Percentiles rank a stretch among this genome's conserved stretches.
Evolutionary conservation across 2,888 invertebrate species (phyloP).

Genomic region (Caenorhabditis japonica): DNA sequence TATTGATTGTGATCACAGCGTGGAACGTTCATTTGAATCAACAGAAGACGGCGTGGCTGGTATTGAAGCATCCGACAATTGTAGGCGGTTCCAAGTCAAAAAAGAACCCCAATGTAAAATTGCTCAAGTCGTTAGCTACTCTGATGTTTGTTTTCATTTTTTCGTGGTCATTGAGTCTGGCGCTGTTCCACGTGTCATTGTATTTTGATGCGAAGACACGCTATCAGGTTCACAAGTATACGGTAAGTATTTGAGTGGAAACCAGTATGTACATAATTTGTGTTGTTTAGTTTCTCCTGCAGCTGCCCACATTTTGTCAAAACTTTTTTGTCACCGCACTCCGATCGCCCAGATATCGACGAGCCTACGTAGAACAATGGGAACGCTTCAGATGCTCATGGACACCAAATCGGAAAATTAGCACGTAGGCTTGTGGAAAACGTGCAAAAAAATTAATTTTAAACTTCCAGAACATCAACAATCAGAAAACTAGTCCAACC

Average conservation of each 20-base stretch:
- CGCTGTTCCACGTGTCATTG: slow-evolving; percentile 21
- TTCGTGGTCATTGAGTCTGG: slow-evolving; percentile 22
- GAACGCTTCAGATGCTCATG: not conserved
- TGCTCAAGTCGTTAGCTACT: slow-evolving; percentile 24
- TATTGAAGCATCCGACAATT: slow-evolving; percentile 2
- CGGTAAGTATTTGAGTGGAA: slow-evolving; percentile 4
- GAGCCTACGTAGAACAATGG: slow-evolving; percentile 23
- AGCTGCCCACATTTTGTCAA: slow-evolving; percentile 38
- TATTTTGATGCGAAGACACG: slow-evolving; percentile 10
- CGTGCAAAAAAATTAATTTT: not conserved
- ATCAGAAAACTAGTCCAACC: not conserved
- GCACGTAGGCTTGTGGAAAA: not conserved
- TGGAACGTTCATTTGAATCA: slow-evolving; percentile 18
- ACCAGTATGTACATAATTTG: not conserved
- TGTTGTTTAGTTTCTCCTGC: slow-evolving; percentile 24
- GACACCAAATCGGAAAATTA: not conserved
- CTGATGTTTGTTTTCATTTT: slow-evolving; percentile 37
- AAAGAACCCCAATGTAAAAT: slow-evolving; percentile 13
- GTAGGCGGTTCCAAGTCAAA: slow-evolving; percentile 11
- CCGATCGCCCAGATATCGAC: slow-evolving; percentile 22
- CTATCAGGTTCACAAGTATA: slow-evolving; percentile 34
- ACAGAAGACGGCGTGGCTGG: not conserved
- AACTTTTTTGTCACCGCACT: slow-evolving; percentile 34
- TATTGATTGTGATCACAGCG: slow-evolving; percentile 19
- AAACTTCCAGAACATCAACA: not conserved